Base-by-base conservation (phyloP, 1,140 invertebrate genomes). In the Solenopsis invicta region DNA sequence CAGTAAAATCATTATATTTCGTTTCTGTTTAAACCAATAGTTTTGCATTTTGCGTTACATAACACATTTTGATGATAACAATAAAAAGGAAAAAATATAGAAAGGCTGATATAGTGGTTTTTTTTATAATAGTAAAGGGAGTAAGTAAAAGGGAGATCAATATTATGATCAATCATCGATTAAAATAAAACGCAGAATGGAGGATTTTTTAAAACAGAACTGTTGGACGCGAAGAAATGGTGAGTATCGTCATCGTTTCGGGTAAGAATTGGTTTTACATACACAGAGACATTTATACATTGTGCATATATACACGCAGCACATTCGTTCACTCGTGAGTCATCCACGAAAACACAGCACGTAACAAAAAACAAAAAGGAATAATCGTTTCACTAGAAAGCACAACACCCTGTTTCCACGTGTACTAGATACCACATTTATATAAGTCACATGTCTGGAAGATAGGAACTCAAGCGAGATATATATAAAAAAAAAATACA, bases 391-490 rank as follows among this genome's bases (percentile, higher is more conserved):
- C 80, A 62, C 69, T 84, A 84, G 78, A 66, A 87, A 89, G 75
- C 78, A 69, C 84, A 16, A 72, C 78, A 77, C 72, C 61, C 61
- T 85, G 89, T 91, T 91, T 91, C 89, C 89, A 90, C 89, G 86
- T 85, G 80, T 84, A 92, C 88, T 92, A 90, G 54, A 90, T 89
- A 91, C 71, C 84, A 89, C 90, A 92, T 90, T 91, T 90, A 91
- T 86, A 89, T 86, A 89, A 92, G 52, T 89, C 87, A 78, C 78
- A 66, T 48, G 71, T 48, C 18, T 86, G 41, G 86, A 84, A 61
- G n/a, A 71, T 91, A 91, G 89, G 90, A 91, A 92, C 90, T 92
- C 62, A 89, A 90, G 77, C 52, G 74, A 90, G 62, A 75, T 24
- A 67, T 72, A 89, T n/a, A n/a, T n/a, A n/a, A n/a, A 90, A 89